Conservation (phyloP, 2,113 vertebrate species). For the Cricetomys ansorgei region DNA sequence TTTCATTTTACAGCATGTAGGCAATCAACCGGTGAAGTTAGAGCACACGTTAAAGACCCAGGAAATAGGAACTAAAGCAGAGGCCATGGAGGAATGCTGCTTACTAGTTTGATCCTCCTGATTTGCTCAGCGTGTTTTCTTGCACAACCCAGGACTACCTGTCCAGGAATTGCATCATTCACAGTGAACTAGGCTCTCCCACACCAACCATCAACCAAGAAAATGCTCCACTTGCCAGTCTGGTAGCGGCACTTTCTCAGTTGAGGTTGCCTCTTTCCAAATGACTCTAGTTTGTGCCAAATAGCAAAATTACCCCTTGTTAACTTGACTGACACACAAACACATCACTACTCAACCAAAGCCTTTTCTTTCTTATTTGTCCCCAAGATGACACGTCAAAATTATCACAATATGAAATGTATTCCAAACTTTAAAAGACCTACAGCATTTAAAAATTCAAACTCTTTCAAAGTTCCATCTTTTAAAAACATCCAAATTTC, state of each 20-base stretch:
- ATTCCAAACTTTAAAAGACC: neutral
- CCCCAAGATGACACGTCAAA: neutral
- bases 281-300: neutral
- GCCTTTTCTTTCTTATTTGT: neutral
- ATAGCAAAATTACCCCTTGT: neutral
- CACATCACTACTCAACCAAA: neutral
- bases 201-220: neutral
- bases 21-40: neutral
- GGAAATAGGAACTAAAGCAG: neutral
- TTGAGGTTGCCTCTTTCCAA: neutral
- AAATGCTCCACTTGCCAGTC: neutral
- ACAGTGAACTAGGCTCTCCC: neutral
- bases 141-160: neutral
- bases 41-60: neutral
- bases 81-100: neutral
- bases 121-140: neutral
- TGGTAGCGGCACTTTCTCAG: neutral
- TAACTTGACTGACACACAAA: neutral
- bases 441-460: neutral
- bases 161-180: neutral
- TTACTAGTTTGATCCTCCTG: neutral
- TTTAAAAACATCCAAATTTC: neutral
- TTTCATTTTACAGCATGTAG: neutral
- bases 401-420: neutral
- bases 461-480: neutral